Evolutionary conservation across 2,888 invertebrate genomes (phyloP), one percentile per base, ranked within the genome.

Genomic region (Amitus sp.): DNA sequence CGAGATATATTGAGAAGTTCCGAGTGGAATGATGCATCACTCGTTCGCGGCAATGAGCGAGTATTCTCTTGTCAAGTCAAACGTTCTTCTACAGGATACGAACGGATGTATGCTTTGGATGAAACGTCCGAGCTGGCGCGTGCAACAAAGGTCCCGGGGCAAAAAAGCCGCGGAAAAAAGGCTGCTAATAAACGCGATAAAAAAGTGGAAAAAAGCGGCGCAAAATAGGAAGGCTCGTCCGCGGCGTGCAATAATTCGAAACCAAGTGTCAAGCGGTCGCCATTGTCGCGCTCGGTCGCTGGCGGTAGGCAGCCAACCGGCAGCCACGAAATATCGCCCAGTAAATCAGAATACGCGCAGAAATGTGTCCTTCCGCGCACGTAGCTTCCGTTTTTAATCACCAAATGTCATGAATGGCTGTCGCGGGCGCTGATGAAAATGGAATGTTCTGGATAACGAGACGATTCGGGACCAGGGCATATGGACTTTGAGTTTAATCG

Each of bases 211-310:
- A 52, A 57, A 55, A 47, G 62, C 55, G 62, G 53, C 50, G 56
- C 51, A 68, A 69, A 72, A 76, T 77, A 76, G 73, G 71, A 76
- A 73, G 73, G 70, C 56, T 65, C 71, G 66, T 68, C 70, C 57
- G 49, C 66, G 69, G 68, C 69, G 70, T 68, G 73, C 76, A 76
- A 76, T 77, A 76, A 76, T 77, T 76, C 74, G 79, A 79, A 80
- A 79, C 79, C 78, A 81, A 81, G 78, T 78, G 81, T 77, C 80
- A 75, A 75, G 75, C 75, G 76, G 66, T 68, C 69, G 71, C 80
- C 77, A 82, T 81, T 82, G 81, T 80, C 79, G 76, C 73, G 69
- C 68, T 67, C 66, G 66, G 69, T 61, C 67, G 67, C 72, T 71
- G 70, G 71, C 70, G 68, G 71, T 71, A 72, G 75, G 75, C 73